Evolutionary conservation across 2,888 invertebrate species (phyloP).

Genomic region (Cheilosia grossa): DNA sequence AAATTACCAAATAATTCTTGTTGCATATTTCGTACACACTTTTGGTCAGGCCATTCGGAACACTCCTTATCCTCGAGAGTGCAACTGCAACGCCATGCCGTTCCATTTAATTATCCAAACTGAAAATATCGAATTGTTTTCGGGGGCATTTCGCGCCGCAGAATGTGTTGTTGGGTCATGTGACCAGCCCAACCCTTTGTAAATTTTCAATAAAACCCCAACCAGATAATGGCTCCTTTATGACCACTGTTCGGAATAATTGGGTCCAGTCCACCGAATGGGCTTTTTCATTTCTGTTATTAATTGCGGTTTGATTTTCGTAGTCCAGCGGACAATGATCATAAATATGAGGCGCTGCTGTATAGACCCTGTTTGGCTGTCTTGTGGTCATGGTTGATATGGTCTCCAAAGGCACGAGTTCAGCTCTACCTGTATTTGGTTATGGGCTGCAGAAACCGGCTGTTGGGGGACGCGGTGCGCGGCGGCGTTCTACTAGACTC

Average conservation of each 20-base stretch:
- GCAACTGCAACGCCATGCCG: constrained; percentile 28
- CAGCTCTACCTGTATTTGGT: constrained; percentile 47
- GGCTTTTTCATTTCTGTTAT: constrained; percentile 26
- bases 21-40: constrained; percentile 20
- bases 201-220: constrained; percentile 24
- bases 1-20: neutral
- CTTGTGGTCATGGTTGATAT: constrained; percentile 71
- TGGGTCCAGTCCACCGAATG: constrained; percentile 32
- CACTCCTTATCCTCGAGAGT: constrained; percentile 58
- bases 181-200: constrained; percentile 52
- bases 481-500: constrained; percentile 28
- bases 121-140: constrained; percentile 22
- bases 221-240: constrained; percentile 21
- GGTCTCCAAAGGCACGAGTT: constrained; percentile 57
- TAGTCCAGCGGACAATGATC: constrained; percentile 49
- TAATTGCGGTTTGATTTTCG: constrained; percentile 55
- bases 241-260: constrained; percentile 35
- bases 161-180: constrained; percentile 12
- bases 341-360: constrained; percentile 31
- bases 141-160: constrained; percentile 4
- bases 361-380: constrained; percentile 28
- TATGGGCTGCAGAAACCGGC: constrained; percentile 55
- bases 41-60: constrained; percentile 19
- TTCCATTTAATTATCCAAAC: constrained; percentile 46
- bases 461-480: constrained; percentile 9